A percentile compares a stretch with the other conserved stretches of the same genome.
Evolutionary conservation across 2,113 vertebrate species (phyloP).

Genomic region (Pteropus alecto): DNA sequence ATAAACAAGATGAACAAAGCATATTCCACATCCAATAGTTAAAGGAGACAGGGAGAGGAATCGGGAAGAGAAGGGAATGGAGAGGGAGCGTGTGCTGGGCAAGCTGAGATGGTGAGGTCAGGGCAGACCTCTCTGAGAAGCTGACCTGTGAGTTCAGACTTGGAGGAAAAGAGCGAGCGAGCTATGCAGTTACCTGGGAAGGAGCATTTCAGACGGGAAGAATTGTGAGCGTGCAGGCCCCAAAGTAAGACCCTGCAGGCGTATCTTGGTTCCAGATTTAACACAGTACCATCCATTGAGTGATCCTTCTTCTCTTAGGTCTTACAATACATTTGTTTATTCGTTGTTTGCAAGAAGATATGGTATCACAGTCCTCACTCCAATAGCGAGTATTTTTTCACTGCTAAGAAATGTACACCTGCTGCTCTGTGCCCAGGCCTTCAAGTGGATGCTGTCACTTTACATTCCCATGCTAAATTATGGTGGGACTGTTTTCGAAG

Average conservation of each 20-base stretch:
- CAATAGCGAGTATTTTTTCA: background rate
- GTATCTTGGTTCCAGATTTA: background rate
- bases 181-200: too few relatives aligned
- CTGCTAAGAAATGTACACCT: background rate
- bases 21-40: too few relatives aligned
- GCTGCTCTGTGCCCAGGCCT: background rate
- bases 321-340: too few relatives aligned
- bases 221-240: background rate
- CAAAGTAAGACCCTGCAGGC: background rate
- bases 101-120: background rate
- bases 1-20: background rate
- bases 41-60: background rate
- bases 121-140: background rate
- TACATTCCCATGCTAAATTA: background rate
- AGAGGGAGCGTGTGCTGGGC: accelerated
- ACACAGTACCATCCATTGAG: background rate
- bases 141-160: background rate
- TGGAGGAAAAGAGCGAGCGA: background rate
- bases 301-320: background rate
- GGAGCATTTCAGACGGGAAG: background rate
- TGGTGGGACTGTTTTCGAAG: background rate
- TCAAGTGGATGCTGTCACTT: background rate
- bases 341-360: background rate
- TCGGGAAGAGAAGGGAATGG: background rate
- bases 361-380: background rate